Percentiles rank a stretch among this genome's conserved stretches.
These are phyloP conservation scores for Telenomus remus DNA, from an alignment of 1,140 invertebrate species.

Conservation along the genomic window DNA sequence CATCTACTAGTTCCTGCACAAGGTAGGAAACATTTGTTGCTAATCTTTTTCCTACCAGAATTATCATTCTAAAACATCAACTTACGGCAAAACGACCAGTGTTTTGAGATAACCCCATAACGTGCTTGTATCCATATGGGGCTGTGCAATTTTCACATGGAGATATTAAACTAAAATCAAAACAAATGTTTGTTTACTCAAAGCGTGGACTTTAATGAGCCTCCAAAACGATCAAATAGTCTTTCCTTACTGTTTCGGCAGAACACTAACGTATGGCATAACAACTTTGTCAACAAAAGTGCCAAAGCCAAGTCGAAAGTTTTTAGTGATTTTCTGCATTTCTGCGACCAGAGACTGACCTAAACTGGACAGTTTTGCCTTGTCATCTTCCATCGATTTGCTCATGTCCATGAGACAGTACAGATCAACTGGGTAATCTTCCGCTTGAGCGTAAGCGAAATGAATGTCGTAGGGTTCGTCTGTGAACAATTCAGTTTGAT, in stretches of 20 bases:
- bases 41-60: too few species aligned
- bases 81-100: slow-evolving; percentile 83
- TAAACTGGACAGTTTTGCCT: slow-evolving; percentile 88
- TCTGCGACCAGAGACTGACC: slow-evolving; percentile 86
- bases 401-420: slow-evolving; percentile 98
- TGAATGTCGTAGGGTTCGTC: slow-evolving; percentile 84
- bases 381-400: slow-evolving; percentile 95
- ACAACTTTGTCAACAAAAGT: slow-evolving; percentile 99
- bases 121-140: slow-evolving; percentile 95
- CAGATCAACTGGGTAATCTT: slow-evolving; percentile 96
- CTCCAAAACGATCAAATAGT: too few species aligned
- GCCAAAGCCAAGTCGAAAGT: slow-evolving; percentile 97
- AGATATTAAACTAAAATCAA: slow-evolving; percentile 82
- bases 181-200: too few species aligned
- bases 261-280: slow-evolving; percentile 94
- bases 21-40: too few species aligned
- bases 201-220: too few species aligned
- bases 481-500: slow-evolving; percentile 65
- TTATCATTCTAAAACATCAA: too few species aligned
- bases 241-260: slow-evolving; percentile 86
- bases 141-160: slow-evolving; percentile 91
- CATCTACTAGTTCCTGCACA: slow-evolving; percentile 84
- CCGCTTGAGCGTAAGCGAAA: slow-evolving; percentile 88
- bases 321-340: slow-evolving; percentile 92
- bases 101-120: slow-evolving; percentile 90